These are phyloP conservation scores for Ditylenchus dipsaci DNA, from an alignment of 1,140 invertebrate species.

Conservation along the genomic window DNA sequence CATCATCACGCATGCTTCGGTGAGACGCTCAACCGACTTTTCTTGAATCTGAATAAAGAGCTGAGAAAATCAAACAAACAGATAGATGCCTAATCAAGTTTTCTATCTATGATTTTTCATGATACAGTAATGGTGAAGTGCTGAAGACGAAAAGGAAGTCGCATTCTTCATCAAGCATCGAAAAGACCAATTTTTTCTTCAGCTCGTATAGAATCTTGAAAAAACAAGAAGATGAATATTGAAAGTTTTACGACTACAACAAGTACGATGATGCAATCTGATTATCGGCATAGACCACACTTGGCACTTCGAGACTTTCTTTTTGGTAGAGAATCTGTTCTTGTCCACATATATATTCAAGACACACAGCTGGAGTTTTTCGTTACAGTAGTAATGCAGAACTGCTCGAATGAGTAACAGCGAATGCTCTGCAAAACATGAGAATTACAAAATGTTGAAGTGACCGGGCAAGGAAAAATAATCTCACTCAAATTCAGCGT, in stretches of 20 bases:
- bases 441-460: background rate
- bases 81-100: slow-evolving; percentile 70
- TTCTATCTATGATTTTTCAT: slow-evolving; percentile 74
- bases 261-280: slow-evolving; percentile 75
- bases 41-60: slow-evolving; percentile 65
- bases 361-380: slow-evolving; percentile 99
- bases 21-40: slow-evolving; percentile 83
- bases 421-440: slow-evolving; percentile 73
- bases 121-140: slow-evolving; percentile 89
- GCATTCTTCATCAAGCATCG: slow-evolving; percentile 88
- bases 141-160: slow-evolving; percentile 81
- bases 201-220: slow-evolving; percentile 82
- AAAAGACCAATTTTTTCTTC: slow-evolving; percentile 82
- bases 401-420: slow-evolving; percentile 84
- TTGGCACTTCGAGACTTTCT: slow-evolving; percentile 85
- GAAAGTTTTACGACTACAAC: too few species aligned
- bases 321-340: slow-evolving; percentile 89
- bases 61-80: too few species aligned
- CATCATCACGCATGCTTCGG: slow-evolving; percentile 84
- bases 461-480: background rate
- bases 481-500: slow-evolving; percentile 90
- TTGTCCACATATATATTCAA: slow-evolving; percentile 82
- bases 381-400: slow-evolving; percentile 95
- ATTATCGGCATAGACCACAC: slow-evolving; percentile 90
- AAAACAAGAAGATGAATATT: background rate